Percentiles rank a stretch among this genome's conserved stretches.
These are phyloP conservation scores for Balanococcus diminutus DNA, from an alignment of 2,888 invertebrate species.

Conservation along the genomic window DNA sequence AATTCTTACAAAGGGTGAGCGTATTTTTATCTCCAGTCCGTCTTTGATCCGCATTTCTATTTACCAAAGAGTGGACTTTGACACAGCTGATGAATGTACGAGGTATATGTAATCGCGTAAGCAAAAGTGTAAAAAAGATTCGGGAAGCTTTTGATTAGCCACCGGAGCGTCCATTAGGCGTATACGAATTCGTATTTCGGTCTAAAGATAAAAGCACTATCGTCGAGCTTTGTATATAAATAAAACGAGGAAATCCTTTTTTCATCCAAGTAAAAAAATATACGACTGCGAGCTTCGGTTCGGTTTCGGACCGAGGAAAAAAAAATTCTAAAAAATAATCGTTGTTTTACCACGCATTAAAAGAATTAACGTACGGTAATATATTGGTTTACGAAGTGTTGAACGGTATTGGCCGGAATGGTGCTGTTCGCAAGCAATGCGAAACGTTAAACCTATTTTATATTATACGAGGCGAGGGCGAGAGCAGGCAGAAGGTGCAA, in stretches of 20 bases:
- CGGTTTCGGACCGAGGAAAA: not conserved
- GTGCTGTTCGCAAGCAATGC: not conserved
- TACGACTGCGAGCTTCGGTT: not conserved
- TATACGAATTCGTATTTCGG: not conserved
- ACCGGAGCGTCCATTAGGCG: not conserved
- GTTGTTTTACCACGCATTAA: conserved; percentile 32
- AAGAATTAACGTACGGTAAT: conserved; percentile 38
- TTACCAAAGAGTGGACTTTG: not conserved
- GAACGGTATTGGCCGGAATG: conserved; percentile 15
- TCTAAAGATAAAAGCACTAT: not conserved
- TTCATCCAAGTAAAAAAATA: not conserved
- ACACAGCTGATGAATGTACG: not conserved
- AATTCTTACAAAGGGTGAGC: not conserved
- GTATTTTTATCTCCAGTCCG: too few relatives aligned
- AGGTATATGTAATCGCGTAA: not conserved
- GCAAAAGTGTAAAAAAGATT: not conserved
- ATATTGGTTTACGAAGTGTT: conserved; percentile 39
- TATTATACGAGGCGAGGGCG: not conserved
- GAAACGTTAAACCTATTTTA: conserved; percentile 36
- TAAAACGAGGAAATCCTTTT: not conserved
- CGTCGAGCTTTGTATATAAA: not conserved
- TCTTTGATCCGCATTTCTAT: not conserved
- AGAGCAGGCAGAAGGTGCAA: not conserved
- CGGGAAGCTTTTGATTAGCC: not conserved
- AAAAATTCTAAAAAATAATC: conserved; percentile 31